Evolutionary conservation across 1,140 invertebrate genomes (phyloP), one percentile per base, ranked within the genome.

Genomic region (Aphelenchoides besseyi): DNA sequence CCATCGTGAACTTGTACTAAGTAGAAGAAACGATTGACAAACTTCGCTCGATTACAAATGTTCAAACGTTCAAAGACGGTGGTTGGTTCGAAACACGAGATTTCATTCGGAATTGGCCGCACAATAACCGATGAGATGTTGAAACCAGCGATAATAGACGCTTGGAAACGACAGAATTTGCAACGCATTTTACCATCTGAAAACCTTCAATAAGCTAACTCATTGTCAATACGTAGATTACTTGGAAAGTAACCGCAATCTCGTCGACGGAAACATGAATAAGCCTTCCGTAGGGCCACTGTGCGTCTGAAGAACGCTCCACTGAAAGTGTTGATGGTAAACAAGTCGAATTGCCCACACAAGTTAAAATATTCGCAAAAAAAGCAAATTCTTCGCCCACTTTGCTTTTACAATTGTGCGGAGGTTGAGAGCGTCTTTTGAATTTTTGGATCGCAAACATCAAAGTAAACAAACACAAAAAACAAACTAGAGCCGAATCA

Each of bases 1-100:
- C 55, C 55, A 8, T 33, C 5, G 55, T 59, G 18, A 16, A 23
- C 5, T 59, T 59, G 5, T 5, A 59, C 23, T 33, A 23, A 8
- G 32, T 8, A 59, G 55, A 8, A 59, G 55, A 59, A 59, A 8
- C 55, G 55, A 18, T 59, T 59, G 26, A 59, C 55, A 23, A 59
- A 59, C 18, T 59, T 59, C 5, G 55, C 5, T 12, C 18, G 5
- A 33, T 28, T 59, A 33, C 55, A 59, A 8, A 59, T 8, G 5
- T 8, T 16, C 12, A 59, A 23, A 8, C 55, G 55, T 33, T 59
- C 5, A 23, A 59, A 8, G 18, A 59, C 55, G 18, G 55, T 59
- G 5, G 32, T 8, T 23, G 18, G 5, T 5, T 28, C 16, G 55
- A 59, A 59, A 33, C 55, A 59, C 5, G 55, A 59, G 23, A 59